Evolutionary conservation across 2,113 vertebrate genomes (phyloP).

Genomic region (Menidia beryllina): DNA sequence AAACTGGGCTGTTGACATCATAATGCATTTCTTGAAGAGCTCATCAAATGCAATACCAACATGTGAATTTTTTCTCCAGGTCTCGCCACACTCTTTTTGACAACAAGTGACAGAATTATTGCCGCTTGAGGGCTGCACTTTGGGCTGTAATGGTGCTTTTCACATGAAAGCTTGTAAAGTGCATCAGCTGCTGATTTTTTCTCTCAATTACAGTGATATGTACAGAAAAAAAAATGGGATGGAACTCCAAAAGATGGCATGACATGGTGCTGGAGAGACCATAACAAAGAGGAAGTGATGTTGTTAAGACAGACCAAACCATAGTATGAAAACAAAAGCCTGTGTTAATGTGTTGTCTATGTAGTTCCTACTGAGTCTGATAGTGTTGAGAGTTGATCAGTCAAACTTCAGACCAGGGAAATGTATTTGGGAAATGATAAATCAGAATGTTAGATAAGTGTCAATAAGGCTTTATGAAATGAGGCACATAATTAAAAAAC

Average conservation of each 20-base stretch:
- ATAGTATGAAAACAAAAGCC: neutral
- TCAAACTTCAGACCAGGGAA: no score
- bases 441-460: no score
- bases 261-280: neutral
- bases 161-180: conserved; percentile 20
- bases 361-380: no score
- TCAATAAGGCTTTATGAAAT: no score
- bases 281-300: neutral
- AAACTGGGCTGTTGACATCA: conserved; percentile 30
- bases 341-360: no score
- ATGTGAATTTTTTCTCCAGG: conserved; percentile 26
- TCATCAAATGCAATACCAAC: conserved; percentile 36
- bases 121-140: conserved; percentile 37
- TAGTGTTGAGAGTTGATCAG: no score
- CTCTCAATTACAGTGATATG: neutral
- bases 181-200: conserved; percentile 8
- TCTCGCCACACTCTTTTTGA: conserved; percentile 20
- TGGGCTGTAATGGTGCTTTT: conserved; percentile 29
- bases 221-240: neutral
- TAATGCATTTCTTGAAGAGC: conserved; percentile 32
- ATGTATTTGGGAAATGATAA: no score
- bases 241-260: neutral
- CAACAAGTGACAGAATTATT: conserved; percentile 34
- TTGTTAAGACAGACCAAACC: neutral
- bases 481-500: no score